Evolutionary conservation across 2,888 invertebrate genomes (phyloP).

Genomic region (Leptinotarsa peninsularis): DNA sequence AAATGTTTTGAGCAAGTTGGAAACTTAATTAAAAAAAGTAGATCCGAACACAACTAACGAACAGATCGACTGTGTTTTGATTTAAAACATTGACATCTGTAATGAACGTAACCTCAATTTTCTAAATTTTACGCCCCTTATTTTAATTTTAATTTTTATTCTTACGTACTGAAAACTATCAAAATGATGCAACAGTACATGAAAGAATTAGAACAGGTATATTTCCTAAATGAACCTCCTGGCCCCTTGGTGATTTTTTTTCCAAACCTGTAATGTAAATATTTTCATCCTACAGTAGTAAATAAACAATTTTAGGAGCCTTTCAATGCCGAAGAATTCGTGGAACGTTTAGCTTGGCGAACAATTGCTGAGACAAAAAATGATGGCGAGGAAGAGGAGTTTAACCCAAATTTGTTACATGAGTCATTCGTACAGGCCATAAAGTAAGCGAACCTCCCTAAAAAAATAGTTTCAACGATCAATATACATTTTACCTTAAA

Average conservation of each 20-base stretch:
- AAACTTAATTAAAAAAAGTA: too few species aligned
- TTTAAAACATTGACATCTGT: not conserved
- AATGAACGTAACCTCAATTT: not conserved
- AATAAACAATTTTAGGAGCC: conserved; percentile 78
- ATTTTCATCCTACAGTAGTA: not conserved
- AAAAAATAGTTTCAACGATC: not conserved
- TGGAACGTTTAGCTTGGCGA: conserved; percentile 95
- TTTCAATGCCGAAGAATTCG: conserved; percentile 97
- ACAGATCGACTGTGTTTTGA: not conserved
- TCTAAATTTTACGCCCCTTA: not conserved
- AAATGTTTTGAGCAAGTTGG: too few species aligned
- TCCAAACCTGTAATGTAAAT: too few species aligned
- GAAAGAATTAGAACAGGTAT: conserved; percentile 87
- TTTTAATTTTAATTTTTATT: not conserved
- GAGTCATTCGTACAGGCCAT: conserved; percentile 95
- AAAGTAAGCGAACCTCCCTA: conserved; percentile 68
- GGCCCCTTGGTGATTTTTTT: conserved; percentile 1
- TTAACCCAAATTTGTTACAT: conserved; percentile 89
- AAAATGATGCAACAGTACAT: conserved; percentile 88
- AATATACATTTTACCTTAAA: conserved; percentile 18
- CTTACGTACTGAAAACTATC: conserved; percentile 18
- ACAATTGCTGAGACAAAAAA: conserved; percentile 80
- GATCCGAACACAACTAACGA: too few species aligned
- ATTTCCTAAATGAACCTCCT: not conserved
- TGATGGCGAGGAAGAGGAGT: conserved; percentile 77